Evolutionary conservation across 2,888 invertebrate genomes (phyloP).

Genomic region (Drosophila koepferae): DNA sequence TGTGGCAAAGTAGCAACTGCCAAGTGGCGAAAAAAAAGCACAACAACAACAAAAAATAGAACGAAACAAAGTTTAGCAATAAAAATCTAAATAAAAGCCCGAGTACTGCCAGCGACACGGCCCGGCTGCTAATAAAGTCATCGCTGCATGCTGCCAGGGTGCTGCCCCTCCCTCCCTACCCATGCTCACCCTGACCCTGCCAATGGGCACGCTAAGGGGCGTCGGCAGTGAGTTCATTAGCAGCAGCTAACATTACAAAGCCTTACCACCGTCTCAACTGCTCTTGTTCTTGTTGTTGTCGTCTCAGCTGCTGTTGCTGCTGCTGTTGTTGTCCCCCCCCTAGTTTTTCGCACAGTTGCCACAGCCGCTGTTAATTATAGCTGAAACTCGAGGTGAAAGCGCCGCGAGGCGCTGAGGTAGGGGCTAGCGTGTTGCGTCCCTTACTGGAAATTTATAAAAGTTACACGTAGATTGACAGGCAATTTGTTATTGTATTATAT

Average conservation of each 20-base stretch:
- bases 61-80: conserved; percentile 77
- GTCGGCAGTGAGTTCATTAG: conserved; percentile 54
- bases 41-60: conserved; percentile 40
- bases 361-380: conserved; percentile 70
- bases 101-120: conserved; percentile 40
- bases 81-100: conserved; percentile 74
- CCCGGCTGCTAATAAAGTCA: conserved; percentile 72
- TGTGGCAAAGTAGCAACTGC: conserved; percentile 43
- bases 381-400: conserved; percentile 48
- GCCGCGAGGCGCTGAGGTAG: conserved; percentile 32
- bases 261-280: conserved; percentile 23
- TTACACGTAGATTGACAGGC: conserved; percentile 81
- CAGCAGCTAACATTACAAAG: conserved; percentile 66
- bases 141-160: conserved; percentile 64
- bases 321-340: conserved; percentile 25
- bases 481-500: conserved; percentile 74
- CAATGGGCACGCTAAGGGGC: conserved; percentile 54
- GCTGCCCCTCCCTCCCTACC: conserved; percentile 1
- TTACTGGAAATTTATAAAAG: conserved; percentile 77
- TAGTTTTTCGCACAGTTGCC: conserved; percentile 50
- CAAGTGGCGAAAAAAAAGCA: conserved; percentile 19
- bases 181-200: conserved; percentile 8
- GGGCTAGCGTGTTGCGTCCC: conserved; percentile 23
- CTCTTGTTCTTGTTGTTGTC: conserved; percentile 13
- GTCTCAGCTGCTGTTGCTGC: conserved; percentile 1